Evolutionary conservation across 2,888 invertebrate genomes (phyloP), one percentile per base, ranked within the genome.

Genomic region (Brachyopa scutellaris): DNA sequence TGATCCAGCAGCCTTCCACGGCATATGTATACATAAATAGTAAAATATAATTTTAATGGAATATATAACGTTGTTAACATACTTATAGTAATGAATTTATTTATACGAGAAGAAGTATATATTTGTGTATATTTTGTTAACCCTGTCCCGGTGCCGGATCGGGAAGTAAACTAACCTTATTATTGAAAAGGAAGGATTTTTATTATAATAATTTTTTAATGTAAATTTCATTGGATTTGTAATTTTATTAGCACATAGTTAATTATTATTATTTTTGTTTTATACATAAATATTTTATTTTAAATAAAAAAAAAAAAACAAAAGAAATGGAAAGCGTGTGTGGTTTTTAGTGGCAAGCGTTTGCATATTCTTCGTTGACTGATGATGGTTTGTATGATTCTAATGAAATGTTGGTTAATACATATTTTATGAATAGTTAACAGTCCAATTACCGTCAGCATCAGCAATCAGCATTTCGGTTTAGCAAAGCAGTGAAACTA

Each of bases 11-110:
- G n/a, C n/a, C n/a, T n/a, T n/a, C n/a, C n/a, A n/a, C n/a, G n/a
- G n/a, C n/a, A n/a, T n/a, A n/a, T n/a, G n/a, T n/a, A n/a, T n/a
- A n/a, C n/a, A n/a, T n/a, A n/a, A n/a, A n/a, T n/a, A n/a, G n/a
- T n/a, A 36, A 36, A 36, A 36, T 36, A 11, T 11, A 42, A n/a
- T 11, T 36, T 40, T 66, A 42, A 64, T 49, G 8, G n/a, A 38
- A 38, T 26, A 40, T 9, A 49, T 31, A 40, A 45, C 36, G 33
- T 57, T 74, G 57, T 74, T 74, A 57, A 66, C 66, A 53, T 47
- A 66, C 23, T 74, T 67, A 66, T 67, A 76, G 76, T 67, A 26
- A 51, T 76, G 76, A 76, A 66, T 76, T 76, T 76, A 76, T 76
- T 76, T 76, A 76, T 76, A 76, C 61, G 33, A n/a, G 55, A 26